Conservation (phyloP, 2,888 invertebrate genomes). For the Parnassius apollo region DNA sequence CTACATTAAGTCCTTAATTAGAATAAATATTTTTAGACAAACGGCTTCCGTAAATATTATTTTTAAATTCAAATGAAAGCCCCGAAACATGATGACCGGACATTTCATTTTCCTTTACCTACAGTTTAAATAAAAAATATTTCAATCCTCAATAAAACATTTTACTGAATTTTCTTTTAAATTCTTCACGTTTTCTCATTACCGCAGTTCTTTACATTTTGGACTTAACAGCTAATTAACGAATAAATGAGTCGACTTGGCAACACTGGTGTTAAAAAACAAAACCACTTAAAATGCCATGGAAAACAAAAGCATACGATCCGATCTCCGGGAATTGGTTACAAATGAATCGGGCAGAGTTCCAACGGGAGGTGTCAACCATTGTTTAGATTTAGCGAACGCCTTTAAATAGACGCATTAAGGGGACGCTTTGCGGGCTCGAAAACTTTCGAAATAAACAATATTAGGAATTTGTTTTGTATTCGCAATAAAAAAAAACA, state of each 20-base stretch:
- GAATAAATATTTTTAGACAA: no score
- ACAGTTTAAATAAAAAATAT: no score
- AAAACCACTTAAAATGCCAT: constrained; percentile 8
- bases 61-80: no score
- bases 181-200: background rate
- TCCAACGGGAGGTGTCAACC: constrained; percentile 45
- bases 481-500: background rate
- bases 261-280: constrained; percentile 7
- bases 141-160: no score
- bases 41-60: no score
- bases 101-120: no score
- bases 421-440: constrained; percentile 10
- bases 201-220: background rate
- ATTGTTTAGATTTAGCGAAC: constrained; percentile 46
- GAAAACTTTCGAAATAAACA: background rate
- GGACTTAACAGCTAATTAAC: constrained; percentile 8
- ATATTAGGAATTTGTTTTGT: background rate
- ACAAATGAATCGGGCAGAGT: constrained; percentile 56
- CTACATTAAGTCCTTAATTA: no score
- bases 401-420: constrained; percentile 44
- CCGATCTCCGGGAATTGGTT: constrained; percentile 32
- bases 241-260: constrained; percentile 13
- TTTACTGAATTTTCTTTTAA: no score
- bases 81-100: no score
- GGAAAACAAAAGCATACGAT: constrained; percentile 11